phyloP scores from a whole-genome alignment of 2,113 vertebrate genomes.

The Philantomba maxwellii region DNA sequence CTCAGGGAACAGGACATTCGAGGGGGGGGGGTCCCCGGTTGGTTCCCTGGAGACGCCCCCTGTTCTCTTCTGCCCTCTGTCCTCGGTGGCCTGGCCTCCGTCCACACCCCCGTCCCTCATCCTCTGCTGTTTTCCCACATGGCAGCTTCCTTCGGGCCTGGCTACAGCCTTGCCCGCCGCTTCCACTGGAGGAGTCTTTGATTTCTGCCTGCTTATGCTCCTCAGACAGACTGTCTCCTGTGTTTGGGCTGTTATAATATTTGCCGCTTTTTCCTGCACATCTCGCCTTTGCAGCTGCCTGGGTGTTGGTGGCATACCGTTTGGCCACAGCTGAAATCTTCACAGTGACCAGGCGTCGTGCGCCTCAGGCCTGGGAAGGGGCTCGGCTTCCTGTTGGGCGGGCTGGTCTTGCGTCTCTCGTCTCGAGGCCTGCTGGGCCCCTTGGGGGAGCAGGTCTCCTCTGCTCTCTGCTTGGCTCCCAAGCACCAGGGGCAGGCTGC shows the following conservation, averaged over 20 bases:
- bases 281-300: background rate
- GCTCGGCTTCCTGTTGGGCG: background rate
- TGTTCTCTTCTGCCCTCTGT: fast-evolving
- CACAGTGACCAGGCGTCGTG: background rate
- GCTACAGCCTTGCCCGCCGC: background rate
- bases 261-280: background rate
- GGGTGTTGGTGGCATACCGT: background rate
- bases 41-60: background rate
- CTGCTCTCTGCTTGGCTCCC: background rate
- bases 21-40: background rate
- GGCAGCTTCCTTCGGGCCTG: background rate
- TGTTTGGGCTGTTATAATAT: background rate
- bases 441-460: background rate
- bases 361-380: background rate
- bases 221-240: background rate
- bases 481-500: background rate
- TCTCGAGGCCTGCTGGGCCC: background rate
- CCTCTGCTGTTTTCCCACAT: fast-evolving
- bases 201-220: background rate
- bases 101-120: fast-evolving
- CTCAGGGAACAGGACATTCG: too few relatives aligned
- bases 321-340: background rate
- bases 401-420: background rate
- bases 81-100: fast-evolving
- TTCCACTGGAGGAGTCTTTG: background rate